Conservation (phyloP, 2,888 invertebrate genomes). For the Griposia aprilina region DNA sequence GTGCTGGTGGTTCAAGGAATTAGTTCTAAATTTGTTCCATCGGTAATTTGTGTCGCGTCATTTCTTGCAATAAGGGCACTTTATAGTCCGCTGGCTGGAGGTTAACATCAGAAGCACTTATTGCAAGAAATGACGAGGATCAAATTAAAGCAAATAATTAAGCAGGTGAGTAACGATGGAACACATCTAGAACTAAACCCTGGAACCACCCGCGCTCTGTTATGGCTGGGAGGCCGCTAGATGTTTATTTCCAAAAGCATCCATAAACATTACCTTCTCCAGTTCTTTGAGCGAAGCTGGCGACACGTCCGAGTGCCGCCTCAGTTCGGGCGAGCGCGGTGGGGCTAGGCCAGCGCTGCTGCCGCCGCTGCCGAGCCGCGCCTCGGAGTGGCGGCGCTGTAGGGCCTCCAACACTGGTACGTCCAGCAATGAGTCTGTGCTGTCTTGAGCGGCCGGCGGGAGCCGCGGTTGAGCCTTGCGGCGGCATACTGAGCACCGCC, state of each 20-base stretch:
- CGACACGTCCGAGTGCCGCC: constrained; percentile 96
- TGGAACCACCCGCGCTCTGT: background rate
- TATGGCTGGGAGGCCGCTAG: background rate
- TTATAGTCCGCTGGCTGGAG: background rate
- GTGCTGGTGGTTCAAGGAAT: background rate
- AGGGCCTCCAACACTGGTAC: constrained; percentile 95
- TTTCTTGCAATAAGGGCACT: background rate
- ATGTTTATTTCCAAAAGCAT: constrained; percentile 11
- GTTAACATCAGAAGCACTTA: background rate
- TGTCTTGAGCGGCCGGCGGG: constrained; percentile 94
- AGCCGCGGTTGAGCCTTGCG: constrained; percentile 95
- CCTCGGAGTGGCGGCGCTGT: constrained; percentile 95
- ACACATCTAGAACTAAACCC: background rate
- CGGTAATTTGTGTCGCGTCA: background rate
- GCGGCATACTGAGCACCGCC: constrained; percentile 97
- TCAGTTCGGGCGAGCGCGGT: constrained; percentile 95
- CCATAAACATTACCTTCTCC: constrained; percentile 93
- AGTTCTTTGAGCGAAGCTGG: constrained; percentile 96
- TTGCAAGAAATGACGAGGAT: background rate
- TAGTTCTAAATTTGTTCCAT: background rate
- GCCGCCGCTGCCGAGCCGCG: constrained; percentile 88
- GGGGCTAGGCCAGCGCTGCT: constrained; percentile 93
- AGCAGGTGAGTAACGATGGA: background rate
- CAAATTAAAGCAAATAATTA: no score
- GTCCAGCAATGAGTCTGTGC: constrained; percentile 95